These are phyloP conservation scores for Pavo muticus DNA, from an alignment of 2,113 vertebrate species.

Conservation along the genomic window DNA sequence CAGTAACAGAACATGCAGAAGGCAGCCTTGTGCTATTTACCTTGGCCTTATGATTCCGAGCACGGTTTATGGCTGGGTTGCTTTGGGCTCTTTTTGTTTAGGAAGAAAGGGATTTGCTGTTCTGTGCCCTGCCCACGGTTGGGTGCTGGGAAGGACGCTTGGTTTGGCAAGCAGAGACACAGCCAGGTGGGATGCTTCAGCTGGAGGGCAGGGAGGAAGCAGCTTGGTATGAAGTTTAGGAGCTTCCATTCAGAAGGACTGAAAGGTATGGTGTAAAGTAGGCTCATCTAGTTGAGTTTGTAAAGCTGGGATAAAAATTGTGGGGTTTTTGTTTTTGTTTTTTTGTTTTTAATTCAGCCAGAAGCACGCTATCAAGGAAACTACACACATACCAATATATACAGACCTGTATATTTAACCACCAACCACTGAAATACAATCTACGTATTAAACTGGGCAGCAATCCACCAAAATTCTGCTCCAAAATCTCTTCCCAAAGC, in stretches of 20 bases:
- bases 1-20: not conserved
- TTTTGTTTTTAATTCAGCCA: not conserved
- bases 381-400: not conserved
- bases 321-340: fast-evolving
- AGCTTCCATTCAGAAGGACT: not conserved
- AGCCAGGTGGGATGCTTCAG: not conserved
- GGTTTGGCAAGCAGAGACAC: not conserved
- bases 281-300: not conserved
- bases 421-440: not conserved
- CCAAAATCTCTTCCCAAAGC: not conserved
- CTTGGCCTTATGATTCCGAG: not conserved
- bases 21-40: not conserved
- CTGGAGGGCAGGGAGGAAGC: not conserved
- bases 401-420: not conserved
- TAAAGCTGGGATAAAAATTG: not conserved
- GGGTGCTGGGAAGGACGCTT: not conserved
- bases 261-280: not conserved
- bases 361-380: not conserved
- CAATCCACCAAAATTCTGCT: not conserved
- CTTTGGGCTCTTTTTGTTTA: not conserved
- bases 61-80: not conserved
- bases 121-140: fast-evolving
- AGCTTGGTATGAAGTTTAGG: not conserved
- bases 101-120: not conserved
- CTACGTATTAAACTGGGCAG: not conserved